A percentile compares a stretch with the other conserved stretches of the same genome.
These are phyloP conservation scores for Microctonus aethiopoides DNA, from an alignment of 2,888 invertebrate species.

Conservation along the genomic window DNA sequence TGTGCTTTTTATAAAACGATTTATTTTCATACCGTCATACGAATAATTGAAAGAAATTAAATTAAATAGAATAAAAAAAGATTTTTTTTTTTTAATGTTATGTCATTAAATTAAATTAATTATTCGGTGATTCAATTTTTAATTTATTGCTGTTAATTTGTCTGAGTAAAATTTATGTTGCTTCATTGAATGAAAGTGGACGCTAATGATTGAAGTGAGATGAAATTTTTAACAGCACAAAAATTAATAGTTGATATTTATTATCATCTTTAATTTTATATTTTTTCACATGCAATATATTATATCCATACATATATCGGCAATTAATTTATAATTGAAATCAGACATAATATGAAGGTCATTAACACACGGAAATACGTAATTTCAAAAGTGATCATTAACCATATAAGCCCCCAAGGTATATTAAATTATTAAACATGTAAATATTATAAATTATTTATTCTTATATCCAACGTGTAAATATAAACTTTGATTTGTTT, in stretches of 20 bases:
- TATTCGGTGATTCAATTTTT: neutral
- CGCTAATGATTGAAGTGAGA: constrained; percentile 1
- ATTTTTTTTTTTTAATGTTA: too few relatives aligned
- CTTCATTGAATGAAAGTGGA: neutral
- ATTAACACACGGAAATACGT: neutral
- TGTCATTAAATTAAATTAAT: neutral
- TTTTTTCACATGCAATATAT: neutral
- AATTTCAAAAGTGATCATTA: neutral
- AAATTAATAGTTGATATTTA: neutral
- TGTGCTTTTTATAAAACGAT: too few relatives aligned
- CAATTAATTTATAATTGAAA: constrained; percentile 4
- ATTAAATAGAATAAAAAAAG: neutral
- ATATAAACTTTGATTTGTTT: too few relatives aligned
- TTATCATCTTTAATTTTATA: neutral
- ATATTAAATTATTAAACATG: too few relatives aligned
- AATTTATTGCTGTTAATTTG: neutral
- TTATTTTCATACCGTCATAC: too few relatives aligned
- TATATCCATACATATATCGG: neutral
- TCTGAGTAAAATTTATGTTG: neutral
- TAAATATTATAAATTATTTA: too few relatives aligned
- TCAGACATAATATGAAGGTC: neutral
- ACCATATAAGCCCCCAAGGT: neutral
- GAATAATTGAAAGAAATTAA: too few relatives aligned
- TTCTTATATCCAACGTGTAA: too few relatives aligned
- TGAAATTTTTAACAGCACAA: neutral